Evolutionary conservation across 2,888 invertebrate species (phyloP).

Genomic region (Phaonia tiefii): DNA sequence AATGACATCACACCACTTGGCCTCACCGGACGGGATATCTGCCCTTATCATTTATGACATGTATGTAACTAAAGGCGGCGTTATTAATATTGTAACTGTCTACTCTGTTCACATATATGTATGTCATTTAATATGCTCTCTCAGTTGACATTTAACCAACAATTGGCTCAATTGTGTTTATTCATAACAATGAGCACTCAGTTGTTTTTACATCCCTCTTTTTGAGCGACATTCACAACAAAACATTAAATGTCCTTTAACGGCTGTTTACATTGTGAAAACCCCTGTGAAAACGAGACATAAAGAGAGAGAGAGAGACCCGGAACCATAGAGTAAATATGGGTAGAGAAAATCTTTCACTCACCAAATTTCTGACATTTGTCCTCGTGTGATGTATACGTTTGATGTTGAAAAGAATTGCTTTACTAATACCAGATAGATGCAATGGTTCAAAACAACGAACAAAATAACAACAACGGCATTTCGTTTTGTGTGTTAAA

Average conservation of each 20-base stretch:
- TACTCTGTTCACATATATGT: neutral
- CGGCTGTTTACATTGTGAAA: constrained; percentile 28
- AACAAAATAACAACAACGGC: too few relatives aligned
- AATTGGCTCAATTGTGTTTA: constrained; percentile 32
- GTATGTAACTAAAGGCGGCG: neutral
- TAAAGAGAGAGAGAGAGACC: constrained; percentile 11
- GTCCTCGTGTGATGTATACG: too few relatives aligned
- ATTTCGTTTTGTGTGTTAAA: too few relatives aligned
- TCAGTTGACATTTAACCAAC: constrained; percentile 39
- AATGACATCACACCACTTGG: neutral
- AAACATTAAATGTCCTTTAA: constrained; percentile 32
- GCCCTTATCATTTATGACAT: neutral
- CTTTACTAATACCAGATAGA: too few relatives aligned
- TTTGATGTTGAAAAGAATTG: too few relatives aligned
- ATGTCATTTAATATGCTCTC: constrained; percentile 13
- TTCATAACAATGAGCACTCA: constrained; percentile 43
- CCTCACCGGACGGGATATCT: neutral
- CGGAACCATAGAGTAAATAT: too few relatives aligned
- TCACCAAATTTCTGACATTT: too few relatives aligned
- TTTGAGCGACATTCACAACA: constrained; percentile 46
- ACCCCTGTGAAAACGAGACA: constrained; percentile 35
- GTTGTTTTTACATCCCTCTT: constrained; percentile 21
- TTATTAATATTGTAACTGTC: neutral
- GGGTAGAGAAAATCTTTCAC: too few relatives aligned
- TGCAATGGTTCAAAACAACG: too few relatives aligned